A percentile compares a stretch with the other conserved stretches of the same genome.
Evolutionary conservation across 2,888 invertebrate species (phyloP).

Genomic region (Epistrophe eligans): DNA sequence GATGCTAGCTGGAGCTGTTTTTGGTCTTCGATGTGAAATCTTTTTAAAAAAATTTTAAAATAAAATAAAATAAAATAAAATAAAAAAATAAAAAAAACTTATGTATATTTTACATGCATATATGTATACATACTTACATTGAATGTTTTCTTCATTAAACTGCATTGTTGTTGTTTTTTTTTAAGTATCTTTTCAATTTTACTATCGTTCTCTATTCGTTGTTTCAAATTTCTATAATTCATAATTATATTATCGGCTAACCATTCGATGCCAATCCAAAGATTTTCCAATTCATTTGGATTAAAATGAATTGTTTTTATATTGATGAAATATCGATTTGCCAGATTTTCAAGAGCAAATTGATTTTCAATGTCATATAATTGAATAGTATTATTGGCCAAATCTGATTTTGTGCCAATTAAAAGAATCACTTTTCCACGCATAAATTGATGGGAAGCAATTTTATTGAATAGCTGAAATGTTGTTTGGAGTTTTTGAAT

Average conservation of each 20-base stretch:
- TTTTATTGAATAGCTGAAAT: slow-evolving; percentile 78
- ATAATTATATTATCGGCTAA: slow-evolving; percentile 8
- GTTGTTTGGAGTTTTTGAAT: slow-evolving; percentile 76
- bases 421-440: slow-evolving; percentile 81
- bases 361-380: slow-evolving; percentile 81
- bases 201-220: slow-evolving; percentile 43
- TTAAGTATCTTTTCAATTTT: background rate
- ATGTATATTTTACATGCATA: too few relatives aligned
- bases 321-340: slow-evolving; percentile 77
- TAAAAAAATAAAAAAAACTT: background rate
- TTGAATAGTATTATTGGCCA: slow-evolving; percentile 79
- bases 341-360: slow-evolving; percentile 79
- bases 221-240: slow-evolving; percentile 13
- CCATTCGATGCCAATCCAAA: slow-evolving; percentile 65
- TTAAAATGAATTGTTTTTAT: slow-evolving; percentile 66
- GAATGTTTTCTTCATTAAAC: background rate
- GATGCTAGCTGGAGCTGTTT: slow-evolving; percentile 53
- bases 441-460: slow-evolving; percentile 78
- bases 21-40: slow-evolving; percentile 46
- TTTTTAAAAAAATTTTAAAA: slow-evolving; percentile 2
- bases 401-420: slow-evolving; percentile 79
- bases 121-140: slow-evolving; percentile 44
- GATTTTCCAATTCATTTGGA: slow-evolving; percentile 3
- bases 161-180: background rate
- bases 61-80: background rate